These are phyloP conservation scores for Brenthis daphne DNA, from an alignment of 2,888 invertebrate genomes.

Conservation along the genomic window DNA sequence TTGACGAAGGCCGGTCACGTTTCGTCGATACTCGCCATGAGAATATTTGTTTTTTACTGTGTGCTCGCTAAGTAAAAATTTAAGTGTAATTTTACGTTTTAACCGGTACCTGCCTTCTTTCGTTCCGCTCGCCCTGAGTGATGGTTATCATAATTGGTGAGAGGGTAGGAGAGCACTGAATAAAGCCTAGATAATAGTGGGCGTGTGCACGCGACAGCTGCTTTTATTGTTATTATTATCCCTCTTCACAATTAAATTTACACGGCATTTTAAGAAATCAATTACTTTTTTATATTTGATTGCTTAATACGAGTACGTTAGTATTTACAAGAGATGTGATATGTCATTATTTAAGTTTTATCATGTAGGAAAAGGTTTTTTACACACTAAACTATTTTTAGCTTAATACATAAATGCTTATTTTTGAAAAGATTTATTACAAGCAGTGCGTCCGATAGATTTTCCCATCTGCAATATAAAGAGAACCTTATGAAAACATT, in stretches of 20 bases:
- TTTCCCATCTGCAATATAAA: no score
- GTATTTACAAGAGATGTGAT: no score
- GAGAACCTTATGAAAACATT: no score
- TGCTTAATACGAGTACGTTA: neutral
- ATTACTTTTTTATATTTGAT: neutral
- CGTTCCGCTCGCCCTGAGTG: slow-evolving; percentile 82
- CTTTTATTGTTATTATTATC: slow-evolving; percentile 27
- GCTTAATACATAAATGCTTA: no score
- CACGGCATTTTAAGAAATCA: neutral
- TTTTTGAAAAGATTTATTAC: no score
- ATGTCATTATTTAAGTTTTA: no score
- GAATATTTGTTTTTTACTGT: slow-evolving; percentile 82
- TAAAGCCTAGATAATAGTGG: slow-evolving; percentile 66
- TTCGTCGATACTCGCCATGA: slow-evolving; percentile 80
- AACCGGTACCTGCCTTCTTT: slow-evolving; percentile 80
- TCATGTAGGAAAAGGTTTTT: no score
- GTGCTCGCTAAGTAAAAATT: slow-evolving; percentile 78
- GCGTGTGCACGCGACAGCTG: slow-evolving; percentile 64
- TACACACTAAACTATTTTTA: no score
- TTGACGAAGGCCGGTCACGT: slow-evolving; percentile 82
- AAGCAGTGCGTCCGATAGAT: no score
- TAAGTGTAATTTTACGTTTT: slow-evolving; percentile 81
- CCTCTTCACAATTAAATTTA: neutral
- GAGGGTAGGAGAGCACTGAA: slow-evolving; percentile 73
- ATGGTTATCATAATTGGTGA: slow-evolving; percentile 81